Base-by-base conservation (phyloP, 2,113 vertebrate species). In the Dendropsophus ebraccatus region DNA sequence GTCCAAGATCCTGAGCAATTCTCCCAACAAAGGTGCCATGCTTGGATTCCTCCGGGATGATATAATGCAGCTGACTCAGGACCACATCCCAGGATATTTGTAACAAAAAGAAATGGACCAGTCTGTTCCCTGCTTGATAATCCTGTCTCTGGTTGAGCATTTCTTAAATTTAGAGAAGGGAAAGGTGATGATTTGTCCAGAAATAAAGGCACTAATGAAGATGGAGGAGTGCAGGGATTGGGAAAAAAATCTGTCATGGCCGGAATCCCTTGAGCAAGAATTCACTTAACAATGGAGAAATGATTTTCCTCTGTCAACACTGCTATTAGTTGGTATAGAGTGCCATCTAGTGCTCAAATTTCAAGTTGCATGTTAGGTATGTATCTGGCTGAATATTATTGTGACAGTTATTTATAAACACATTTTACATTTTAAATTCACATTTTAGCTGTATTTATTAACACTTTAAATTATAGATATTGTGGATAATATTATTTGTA, bases 211-310 rank as follows among this genome's bases (percentile, higher is more conserved):
- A 70, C 49, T 32, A 25, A 52, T 4, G 8, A 13, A n/a, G 25
- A 54, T 23, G n/a, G 28, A 41, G 5, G 23, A 56, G 0, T 28
- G 3, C 14, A 28, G 16, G 28, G 32, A 41, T 23, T 49, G n/a
- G 25, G 58, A 41, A 28, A 52, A n/a, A 30, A 58, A 13, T 56
- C 67, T 69, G 19, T 82, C 28, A 52, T 69, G 81, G 45, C 81
- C 87, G 37, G 83, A 94, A 94, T 47, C 23, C 87, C 4, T 92
- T 92, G 9, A 88, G 80, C 30, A 94, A 94, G 86, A 94, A 92
- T 94, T 94, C 9, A 93, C 89, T 88, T 90, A 88, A 72, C 92
- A 78, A 2, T 35, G 49, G 30, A 52, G 65, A 83, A n/a, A 72
- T 58, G 28, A 12, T 56, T 72, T 32, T 58, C 19, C 32, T 54